Conservation (phyloP, 2,113 vertebrate genomes). For the Gobius niger region DNA sequence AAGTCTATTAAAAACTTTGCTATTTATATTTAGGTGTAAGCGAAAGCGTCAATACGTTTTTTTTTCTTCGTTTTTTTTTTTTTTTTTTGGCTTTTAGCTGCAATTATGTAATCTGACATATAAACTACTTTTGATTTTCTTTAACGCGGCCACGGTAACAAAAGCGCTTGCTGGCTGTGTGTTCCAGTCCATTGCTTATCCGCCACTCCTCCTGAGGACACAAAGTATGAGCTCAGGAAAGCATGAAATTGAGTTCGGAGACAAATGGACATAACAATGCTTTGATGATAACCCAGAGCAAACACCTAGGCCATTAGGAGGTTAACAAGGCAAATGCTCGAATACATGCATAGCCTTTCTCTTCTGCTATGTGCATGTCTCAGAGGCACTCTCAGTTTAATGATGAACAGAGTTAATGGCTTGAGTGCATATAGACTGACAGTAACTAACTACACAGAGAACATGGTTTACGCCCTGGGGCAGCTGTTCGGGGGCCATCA, state of each 20-base stretch:
- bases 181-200: constrained; percentile 20
- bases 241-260: constrained; percentile 70
- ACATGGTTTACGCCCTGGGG: background rate
- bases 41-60: background rate
- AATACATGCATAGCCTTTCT: constrained; percentile 41
- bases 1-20: background rate
- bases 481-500: constrained; percentile 25
- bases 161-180: constrained; percentile 12
- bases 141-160: background rate
- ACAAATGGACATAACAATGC: constrained; percentile 59
- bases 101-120: background rate
- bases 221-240: constrained; percentile 56
- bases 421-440: constrained; percentile 30
- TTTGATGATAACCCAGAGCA: constrained; percentile 64
- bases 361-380: constrained; percentile 28
- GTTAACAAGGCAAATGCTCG: constrained; percentile 67
- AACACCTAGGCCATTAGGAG: constrained; percentile 65
- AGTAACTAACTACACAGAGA: constrained; percentile 10
- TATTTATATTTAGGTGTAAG: background rate
- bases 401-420: constrained; percentile 50
- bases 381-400: constrained; percentile 45
- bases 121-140: background rate
- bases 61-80: background rate
- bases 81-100: background rate
- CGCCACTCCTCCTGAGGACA: constrained; percentile 44